phyloP scores from a whole-genome alignment of 2,113 vertebrate genomes.

The Colaptes auratus region DNA sequence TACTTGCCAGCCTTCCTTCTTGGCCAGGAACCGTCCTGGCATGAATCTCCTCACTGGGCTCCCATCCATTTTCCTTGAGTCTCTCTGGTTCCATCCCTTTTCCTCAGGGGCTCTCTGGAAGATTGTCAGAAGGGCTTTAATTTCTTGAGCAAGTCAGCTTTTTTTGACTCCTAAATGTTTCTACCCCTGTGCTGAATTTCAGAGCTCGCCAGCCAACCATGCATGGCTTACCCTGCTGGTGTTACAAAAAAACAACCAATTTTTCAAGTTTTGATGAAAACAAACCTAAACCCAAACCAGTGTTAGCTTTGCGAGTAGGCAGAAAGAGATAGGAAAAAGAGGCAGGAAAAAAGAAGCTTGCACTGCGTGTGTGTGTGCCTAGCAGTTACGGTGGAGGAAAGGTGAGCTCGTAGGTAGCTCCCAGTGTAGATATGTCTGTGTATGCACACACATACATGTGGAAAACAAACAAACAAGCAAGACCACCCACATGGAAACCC shows the following conservation, averaged over 20 bases:
- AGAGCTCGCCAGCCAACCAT: conserved; percentile 43
- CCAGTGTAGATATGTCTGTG: not conserved
- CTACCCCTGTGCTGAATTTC: conserved; percentile 50
- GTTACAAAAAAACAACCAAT: conserved; percentile 10
- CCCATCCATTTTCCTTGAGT: conserved; percentile 69
- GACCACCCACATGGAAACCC: not conserved
- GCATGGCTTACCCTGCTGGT: conserved; percentile 14
- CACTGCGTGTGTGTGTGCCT: not conserved
- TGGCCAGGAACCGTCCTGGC: conserved; percentile 67
- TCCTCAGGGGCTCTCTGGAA: conserved; percentile 69
- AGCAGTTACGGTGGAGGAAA: not conserved
- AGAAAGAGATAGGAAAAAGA: not conserved
- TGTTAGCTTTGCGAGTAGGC: conserved; percentile 19
- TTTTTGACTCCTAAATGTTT: conserved; percentile 67
- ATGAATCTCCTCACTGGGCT: conserved; percentile 67
- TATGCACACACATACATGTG: too few species aligned
- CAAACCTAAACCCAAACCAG: conserved; percentile 48
- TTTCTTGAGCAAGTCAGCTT: conserved; percentile 72
- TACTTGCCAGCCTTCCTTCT: conserved; percentile 70
- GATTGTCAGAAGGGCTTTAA: conserved; percentile 74
- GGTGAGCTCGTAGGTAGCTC: not conserved
- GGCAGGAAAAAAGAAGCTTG: not conserved
- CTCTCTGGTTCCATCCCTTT: conserved; percentile 65
- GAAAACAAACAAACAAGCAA: rapidly evolving
- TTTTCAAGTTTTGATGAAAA: conserved; percentile 52